Evolutionary conservation across 2,888 invertebrate species (phyloP).

Genomic region (Tetrapedia diversipes): DNA sequence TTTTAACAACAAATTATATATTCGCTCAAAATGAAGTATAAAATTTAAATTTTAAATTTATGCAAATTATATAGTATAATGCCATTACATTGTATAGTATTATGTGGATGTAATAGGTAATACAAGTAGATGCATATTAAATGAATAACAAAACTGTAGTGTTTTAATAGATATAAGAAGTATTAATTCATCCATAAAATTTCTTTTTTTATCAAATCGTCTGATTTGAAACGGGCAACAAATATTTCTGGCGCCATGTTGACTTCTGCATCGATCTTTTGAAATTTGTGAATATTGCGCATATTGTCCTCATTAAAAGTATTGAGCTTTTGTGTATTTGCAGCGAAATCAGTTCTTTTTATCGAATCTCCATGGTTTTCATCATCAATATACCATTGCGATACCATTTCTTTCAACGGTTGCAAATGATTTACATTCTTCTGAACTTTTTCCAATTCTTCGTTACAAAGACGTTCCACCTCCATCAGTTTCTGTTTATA

Average conservation of each 20-base stretch:
- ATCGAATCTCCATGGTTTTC: slow-evolving; percentile 63
- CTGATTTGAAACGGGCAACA: slow-evolving; percentile 61
- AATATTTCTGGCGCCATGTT: slow-evolving; percentile 72
- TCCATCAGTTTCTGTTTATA: slow-evolving; percentile 81
- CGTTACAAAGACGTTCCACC: slow-evolving; percentile 82
- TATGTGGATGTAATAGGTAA: background rate
- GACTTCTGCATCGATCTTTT: slow-evolving; percentile 65
- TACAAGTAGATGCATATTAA: background rate
- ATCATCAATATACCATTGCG: slow-evolving; percentile 77
- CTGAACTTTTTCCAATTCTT: slow-evolving; percentile 81
- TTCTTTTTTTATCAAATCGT: slow-evolving; percentile 39
- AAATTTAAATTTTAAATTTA: background rate
- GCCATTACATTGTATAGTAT: no score
- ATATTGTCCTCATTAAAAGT: background rate
- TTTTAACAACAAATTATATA: background rate
- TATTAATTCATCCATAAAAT: slow-evolving; percentile 1
- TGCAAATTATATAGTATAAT: no score
- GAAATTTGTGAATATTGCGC: slow-evolving; percentile 27
- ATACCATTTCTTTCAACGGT: slow-evolving; percentile 79
- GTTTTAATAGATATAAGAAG: background rate
- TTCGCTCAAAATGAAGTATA: background rate
- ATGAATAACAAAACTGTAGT: background rate
- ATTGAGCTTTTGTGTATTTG: slow-evolving; percentile 10
- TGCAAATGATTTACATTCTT: slow-evolving; percentile 80
- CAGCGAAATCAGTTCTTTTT: slow-evolving; percentile 17